Base-by-base conservation (phyloP, 2,888 invertebrate species). In the Argynnis bischoffii region DNA sequence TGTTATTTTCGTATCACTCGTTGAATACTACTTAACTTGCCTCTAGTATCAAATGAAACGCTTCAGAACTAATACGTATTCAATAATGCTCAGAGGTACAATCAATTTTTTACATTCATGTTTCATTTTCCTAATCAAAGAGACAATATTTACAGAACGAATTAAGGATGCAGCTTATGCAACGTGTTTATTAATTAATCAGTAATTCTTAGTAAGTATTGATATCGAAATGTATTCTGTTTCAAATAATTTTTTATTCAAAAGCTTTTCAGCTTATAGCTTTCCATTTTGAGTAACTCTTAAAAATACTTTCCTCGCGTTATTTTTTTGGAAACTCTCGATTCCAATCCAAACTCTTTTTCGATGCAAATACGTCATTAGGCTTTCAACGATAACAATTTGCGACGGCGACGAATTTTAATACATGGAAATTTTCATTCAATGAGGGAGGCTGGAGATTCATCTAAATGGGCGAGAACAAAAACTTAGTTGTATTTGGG, bases 341-440 rank as follows among this genome's bases (percentile, higher is more conserved):
- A 76, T 76, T 71, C 69, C 74, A 68, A 75, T 74, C 71, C 74
- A 77, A 82, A 86, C 83, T 86, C 84, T 85, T 85, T 86, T 83
- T 79, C 80, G 78, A 88, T 88, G 89, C 87, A 87, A 88, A 88
- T 88, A 85, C 83, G 77, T 87, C 86, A 87, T 88, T 88, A 87
- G 80, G 79, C 74, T 78, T 77, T 77, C 79, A 71, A 74, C 81
- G 82, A 81, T 82, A 84, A 84, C 85, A 84, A 85, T 84, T 86
- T 85, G 81, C 76, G 81, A 77, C 74, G 76, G 69, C 75, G 79
- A 75, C 80, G 85, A 84, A 86, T 87, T 83, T 86, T 84, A 86
- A 86, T 86, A 79, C 78, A 85, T 83, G 85, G 79, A 84, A 81
- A 85, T 87, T 78, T 72, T 46, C 53, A 48, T 61, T 57, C 70